Evolutionary conservation across 2,797 vertebrate genomes (phyloP).

Genomic region (Sciurus vulgaris): DNA sequence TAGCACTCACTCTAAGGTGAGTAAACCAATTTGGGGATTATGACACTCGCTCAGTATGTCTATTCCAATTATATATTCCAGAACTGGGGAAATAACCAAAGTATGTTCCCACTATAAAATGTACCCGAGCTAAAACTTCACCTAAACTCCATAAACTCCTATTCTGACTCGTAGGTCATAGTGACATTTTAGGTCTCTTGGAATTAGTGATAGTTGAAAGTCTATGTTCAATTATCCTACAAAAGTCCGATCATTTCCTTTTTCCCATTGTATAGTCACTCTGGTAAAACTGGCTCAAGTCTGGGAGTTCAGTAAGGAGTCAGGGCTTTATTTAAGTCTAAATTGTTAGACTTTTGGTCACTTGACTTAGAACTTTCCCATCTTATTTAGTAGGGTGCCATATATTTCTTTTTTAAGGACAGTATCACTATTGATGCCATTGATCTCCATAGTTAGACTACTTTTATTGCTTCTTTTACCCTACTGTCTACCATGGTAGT

Average conservation of each 20-base stretch:
- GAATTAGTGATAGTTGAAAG: neutral
- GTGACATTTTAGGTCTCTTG: neutral
- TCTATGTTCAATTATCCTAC: neutral
- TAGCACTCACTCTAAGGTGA: neutral
- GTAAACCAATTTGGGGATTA: neutral
- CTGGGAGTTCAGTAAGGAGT: neutral
- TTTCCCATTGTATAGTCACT: neutral
- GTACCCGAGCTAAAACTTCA: neutral
- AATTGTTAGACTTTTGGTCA: neutral
- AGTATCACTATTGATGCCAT: neutral
- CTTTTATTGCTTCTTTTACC: neutral
- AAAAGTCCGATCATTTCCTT: neutral
- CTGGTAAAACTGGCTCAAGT: neutral
- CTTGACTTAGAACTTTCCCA: neutral
- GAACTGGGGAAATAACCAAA: neutral
- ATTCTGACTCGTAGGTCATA: neutral
- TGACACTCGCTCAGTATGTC: neutral
- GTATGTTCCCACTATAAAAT: neutral
- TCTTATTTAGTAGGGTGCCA: neutral
- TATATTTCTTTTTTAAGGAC: slow-evolving; percentile 27
- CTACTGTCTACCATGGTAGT: neutral
- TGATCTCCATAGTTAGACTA: neutral
- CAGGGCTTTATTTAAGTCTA: neutral
- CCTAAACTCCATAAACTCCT: neutral
- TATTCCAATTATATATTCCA: neutral